Evolutionary conservation across 1,140 invertebrate genomes (phyloP).

Genomic region (Micrasema longulum): DNA sequence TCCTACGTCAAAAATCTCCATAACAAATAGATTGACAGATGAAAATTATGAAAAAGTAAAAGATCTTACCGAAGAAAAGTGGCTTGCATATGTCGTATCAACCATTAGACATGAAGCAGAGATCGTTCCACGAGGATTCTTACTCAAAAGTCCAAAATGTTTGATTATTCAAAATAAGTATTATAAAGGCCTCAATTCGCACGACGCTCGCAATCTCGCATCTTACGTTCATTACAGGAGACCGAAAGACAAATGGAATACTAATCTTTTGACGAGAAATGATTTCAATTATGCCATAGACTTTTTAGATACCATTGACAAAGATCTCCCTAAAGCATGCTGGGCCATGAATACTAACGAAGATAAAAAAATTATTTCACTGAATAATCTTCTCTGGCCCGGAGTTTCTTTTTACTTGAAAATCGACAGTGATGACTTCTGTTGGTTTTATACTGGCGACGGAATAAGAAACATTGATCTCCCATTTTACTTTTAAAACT

Average conservation of each 20-base stretch:
- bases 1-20: slow-evolving; percentile 59
- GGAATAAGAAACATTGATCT: slow-evolving; percentile 80
- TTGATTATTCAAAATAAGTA: slow-evolving; percentile 74
- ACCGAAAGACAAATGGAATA: slow-evolving; percentile 77
- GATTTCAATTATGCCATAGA: slow-evolving; percentile 85
- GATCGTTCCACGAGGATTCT: slow-evolving; percentile 77
- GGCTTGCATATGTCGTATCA: slow-evolving; percentile 76
- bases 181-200: slow-evolving; percentile 72
- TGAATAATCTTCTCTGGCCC: slow-evolving; percentile 80
- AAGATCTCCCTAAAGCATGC: slow-evolving; percentile 73
- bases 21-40: slow-evolving; percentile 58
- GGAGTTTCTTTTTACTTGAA: slow-evolving; percentile 81
- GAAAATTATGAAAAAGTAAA: slow-evolving; percentile 67
- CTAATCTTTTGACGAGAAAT: slow-evolving; percentile 75
- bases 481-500: slow-evolving; percentile 72
- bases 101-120: slow-evolving; percentile 77
- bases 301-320: slow-evolving; percentile 80
- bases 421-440: slow-evolving; percentile 73
- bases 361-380: slow-evolving; percentile 68
- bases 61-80: slow-evolving; percentile 77
- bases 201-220: slow-evolving; percentile 73
- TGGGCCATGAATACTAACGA: slow-evolving; percentile 74
- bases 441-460: slow-evolving; percentile 78
- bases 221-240: slow-evolving; percentile 77
- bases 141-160: slow-evolving; percentile 75